Evolutionary conservation across 2,113 vertebrate species (phyloP).

Genomic region (Thinocorus orbignyianus): DNA sequence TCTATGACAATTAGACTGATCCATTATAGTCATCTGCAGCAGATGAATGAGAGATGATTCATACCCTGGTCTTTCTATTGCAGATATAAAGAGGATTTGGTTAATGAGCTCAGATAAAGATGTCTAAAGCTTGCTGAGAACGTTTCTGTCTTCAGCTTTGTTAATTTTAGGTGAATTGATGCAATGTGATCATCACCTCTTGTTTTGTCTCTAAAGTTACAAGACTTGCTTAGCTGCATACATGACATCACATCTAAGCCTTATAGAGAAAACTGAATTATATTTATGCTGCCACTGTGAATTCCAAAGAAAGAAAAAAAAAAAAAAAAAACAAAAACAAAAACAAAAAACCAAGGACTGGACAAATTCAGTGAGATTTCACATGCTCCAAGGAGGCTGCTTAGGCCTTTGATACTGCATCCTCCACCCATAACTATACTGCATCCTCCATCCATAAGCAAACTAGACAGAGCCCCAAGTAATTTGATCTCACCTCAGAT

Average conservation of each 20-base stretch:
- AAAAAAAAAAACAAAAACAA: too few relatives aligned
- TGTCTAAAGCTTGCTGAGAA: background rate
- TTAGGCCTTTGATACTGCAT: background rate
- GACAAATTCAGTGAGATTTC: background rate
- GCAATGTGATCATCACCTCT: background rate
- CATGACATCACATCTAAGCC: background rate
- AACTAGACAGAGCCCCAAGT: background rate
- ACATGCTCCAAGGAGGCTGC: rapidly evolving
- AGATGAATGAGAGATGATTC: background rate
- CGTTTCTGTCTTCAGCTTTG: background rate
- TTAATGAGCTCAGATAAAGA: background rate
- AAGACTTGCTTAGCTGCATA: background rate
- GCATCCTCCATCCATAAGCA: background rate
- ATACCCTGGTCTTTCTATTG: background rate
- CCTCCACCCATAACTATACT: background rate
- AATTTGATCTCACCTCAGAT: background rate
- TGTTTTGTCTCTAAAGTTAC: background rate
- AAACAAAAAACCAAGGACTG: too few relatives aligned
- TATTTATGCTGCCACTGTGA: background rate
- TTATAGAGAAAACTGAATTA: background rate
- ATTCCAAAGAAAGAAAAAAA: background rate
- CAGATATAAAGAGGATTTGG: background rate
- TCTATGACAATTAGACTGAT: background rate
- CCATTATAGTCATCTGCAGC: background rate
- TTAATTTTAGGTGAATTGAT: background rate